These are phyloP conservation scores for Rhinophrynus dorsalis DNA, from an alignment of 2,797 vertebrate species.

Conservation along the genomic window DNA sequence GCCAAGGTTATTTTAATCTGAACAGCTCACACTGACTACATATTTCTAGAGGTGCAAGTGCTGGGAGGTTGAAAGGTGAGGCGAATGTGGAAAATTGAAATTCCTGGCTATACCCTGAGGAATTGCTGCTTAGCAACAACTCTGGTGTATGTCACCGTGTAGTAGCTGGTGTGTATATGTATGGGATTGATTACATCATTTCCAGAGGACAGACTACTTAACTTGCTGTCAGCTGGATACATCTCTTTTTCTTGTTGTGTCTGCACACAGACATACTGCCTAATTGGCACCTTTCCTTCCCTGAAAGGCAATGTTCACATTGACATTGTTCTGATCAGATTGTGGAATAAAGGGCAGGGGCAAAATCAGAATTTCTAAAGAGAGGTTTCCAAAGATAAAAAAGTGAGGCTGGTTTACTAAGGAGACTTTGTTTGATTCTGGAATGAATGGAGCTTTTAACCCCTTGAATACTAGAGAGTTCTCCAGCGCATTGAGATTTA, in stretches of 20 bases:
- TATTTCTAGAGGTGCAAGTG: constrained; percentile 16
- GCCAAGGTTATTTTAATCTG: constrained; percentile 16
- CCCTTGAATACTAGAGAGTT: no score
- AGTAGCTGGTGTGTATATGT: constrained; percentile 36
- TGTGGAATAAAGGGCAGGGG: no score
- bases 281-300: no score
- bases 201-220: constrained; percentile 44
- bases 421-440: no score
- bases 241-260: constrained; percentile 3
- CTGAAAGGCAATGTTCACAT: neutral
- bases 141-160: constrained; percentile 31
- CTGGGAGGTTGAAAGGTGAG: constrained; percentile 44
- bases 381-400: no score
- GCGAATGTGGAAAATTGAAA: constrained; percentile 40
- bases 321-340: neutral
- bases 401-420: no score
- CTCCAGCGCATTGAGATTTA: no score
- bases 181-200: constrained; percentile 49
- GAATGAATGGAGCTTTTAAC: no score
- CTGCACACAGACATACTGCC: neutral
- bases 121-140: constrained; percentile 49
- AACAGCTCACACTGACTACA: constrained; percentile 7
- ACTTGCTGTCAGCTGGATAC: constrained; percentile 42
- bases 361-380: no score
- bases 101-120: constrained; percentile 39